Conservation (phyloP, 2,888 invertebrate genomes). For the Alsophila aescularia region DNA sequence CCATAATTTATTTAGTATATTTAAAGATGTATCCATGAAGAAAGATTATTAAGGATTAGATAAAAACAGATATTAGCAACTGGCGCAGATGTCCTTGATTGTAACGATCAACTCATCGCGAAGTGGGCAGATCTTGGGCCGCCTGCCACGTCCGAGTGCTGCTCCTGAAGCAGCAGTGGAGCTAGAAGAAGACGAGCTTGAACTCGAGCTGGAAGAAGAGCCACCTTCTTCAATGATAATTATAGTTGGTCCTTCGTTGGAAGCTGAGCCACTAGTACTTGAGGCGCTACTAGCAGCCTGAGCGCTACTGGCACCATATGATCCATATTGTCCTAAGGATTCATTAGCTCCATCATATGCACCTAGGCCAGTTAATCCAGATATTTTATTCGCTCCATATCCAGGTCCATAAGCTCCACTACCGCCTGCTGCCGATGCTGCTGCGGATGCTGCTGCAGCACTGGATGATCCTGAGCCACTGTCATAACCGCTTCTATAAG, state of each 20-base stretch:
- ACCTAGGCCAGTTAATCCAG: too few species aligned
- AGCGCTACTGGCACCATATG: too few species aligned
- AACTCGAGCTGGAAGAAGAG: conserved; percentile 2
- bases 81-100: conserved; percentile 51
- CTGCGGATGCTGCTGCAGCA: neutral
- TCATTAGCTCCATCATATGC: too few species aligned
- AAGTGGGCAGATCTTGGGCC: conserved; percentile 59
- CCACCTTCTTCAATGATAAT: conserved; percentile 26
- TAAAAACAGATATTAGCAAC: conserved; percentile 51
- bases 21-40: conserved; percentile 64
- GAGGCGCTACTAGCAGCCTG: too few species aligned
- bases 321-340: too few species aligned
- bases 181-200: conserved; percentile 13
- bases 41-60: conserved; percentile 21
- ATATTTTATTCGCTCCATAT: too few species aligned
- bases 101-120: conserved; percentile 63
- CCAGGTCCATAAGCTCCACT: neutral
- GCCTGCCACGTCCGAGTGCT: conserved; percentile 39
- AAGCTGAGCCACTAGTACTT: neutral
- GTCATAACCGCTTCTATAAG: neutral
- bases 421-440: neutral
- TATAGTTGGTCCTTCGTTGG: conserved; percentile 13
- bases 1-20: conserved; percentile 55
- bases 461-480: neutral
- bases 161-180: conserved; percentile 24